These are phyloP conservation scores for Sepiola atlantica DNA, from an alignment of 2,888 invertebrate genomes.

Conservation along the genomic window DNA sequence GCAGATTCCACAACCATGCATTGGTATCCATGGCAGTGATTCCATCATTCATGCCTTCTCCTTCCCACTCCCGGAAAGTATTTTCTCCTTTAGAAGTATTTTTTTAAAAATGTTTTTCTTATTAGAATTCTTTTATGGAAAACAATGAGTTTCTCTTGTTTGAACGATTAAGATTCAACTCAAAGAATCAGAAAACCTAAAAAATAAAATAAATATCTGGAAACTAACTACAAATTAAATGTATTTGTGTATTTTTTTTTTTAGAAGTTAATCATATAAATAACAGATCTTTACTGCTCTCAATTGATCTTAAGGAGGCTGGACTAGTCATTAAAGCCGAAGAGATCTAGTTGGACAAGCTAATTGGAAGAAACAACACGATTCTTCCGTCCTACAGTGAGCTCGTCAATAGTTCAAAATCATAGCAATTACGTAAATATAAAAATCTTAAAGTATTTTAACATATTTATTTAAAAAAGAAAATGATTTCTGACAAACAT, in stretches of 20 bases:
- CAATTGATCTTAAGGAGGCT: constrained; percentile 17
- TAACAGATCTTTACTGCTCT: neutral
- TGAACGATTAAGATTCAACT: neutral
- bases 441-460: neutral
- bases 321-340: neutral
- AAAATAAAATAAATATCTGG: too few relatives aligned
- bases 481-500: too few relatives aligned
- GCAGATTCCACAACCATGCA: too few relatives aligned
- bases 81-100: too few relatives aligned
- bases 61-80: too few relatives aligned
- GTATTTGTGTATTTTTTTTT: neutral
- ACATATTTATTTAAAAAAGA: neutral
- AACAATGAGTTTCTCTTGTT: neutral
- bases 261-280: neutral
- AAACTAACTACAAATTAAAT: neutral
- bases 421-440: neutral
- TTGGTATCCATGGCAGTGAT: too few relatives aligned
- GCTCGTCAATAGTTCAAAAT: neutral
- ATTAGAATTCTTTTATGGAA: neutral
- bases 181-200: neutral
- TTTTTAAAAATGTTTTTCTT: neutral
- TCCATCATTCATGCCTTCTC: too few relatives aligned
- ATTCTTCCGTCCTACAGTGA: neutral
- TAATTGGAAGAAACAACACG: neutral
- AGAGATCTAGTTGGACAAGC: neutral